Evolutionary conservation across 2,113 vertebrate genomes (phyloP).

Genomic region (Dromas ardeola): DNA sequence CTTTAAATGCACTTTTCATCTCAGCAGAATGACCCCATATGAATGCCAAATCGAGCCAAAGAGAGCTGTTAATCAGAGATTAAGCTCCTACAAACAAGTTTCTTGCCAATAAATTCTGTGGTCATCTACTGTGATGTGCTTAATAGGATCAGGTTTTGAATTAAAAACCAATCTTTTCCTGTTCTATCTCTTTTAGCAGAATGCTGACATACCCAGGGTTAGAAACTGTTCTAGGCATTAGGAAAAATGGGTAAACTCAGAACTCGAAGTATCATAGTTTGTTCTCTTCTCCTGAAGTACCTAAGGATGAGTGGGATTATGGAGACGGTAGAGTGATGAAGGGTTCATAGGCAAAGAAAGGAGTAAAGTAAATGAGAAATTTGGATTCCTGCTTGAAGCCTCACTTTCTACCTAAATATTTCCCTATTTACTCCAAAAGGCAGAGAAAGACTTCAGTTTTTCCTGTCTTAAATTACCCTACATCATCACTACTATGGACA

Average conservation of each 20-base stretch:
- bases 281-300: neutral
- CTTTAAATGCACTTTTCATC: conserved; percentile 55
- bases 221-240: neutral
- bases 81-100: conserved; percentile 66
- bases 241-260: neutral
- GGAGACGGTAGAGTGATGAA: neutral
- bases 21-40: conserved; percentile 19
- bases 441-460: neutral
- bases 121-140: conserved; percentile 44
- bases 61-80: conserved; percentile 68
- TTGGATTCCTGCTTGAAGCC: neutral
- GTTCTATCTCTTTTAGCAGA: conserved; percentile 30
- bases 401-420: neutral
- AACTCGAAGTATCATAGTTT: neutral
- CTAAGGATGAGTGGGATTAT: neutral
- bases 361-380: neutral
- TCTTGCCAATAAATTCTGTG: conserved; percentile 72
- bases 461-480: neutral
- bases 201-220: neutral
- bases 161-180: conserved; percentile 50
- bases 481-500: neutral
- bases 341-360: neutral
- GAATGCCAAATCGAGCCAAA: conserved; percentile 53
- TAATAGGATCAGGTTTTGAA: conserved; percentile 52
- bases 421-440: neutral